Percentiles rank a stretch among this genome's conserved stretches.
Conservation (phyloP, 2,797 vertebrate genomes). For the Podarcis lilfordi region DNA sequence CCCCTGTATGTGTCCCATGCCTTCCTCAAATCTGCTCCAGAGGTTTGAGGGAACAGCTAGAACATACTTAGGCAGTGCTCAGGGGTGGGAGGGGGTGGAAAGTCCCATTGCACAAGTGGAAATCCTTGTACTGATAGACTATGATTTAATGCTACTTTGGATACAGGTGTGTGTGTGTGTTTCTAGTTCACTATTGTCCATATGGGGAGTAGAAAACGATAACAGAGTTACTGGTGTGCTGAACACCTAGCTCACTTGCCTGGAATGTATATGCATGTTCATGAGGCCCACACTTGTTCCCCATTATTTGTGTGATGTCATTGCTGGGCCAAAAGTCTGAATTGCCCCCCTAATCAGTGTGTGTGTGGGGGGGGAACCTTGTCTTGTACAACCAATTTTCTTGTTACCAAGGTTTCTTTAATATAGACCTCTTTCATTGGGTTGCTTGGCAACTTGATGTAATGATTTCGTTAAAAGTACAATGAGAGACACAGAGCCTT, state of each 20-base stretch:
- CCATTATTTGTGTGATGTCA: background rate
- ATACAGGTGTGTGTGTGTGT: background rate
- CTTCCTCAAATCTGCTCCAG: too few species aligned
- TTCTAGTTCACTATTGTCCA: background rate
- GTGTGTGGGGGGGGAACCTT: too few species aligned
- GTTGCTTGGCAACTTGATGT: constrained; percentile 35
- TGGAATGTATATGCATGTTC: background rate
- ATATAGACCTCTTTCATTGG: background rate
- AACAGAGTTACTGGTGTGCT: background rate
- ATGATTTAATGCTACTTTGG: too few species aligned
- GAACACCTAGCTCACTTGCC: background rate
- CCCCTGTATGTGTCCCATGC: too few species aligned
- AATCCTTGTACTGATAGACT: too few species aligned
- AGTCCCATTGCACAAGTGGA: too few species aligned
- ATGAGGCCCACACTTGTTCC: background rate
- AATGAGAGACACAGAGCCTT: constrained; percentile 21
- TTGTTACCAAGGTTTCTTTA: background rate
- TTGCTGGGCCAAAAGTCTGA: background rate
- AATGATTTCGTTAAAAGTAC: constrained; percentile 22
- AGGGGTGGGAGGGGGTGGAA: too few species aligned
- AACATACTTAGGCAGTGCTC: too few species aligned
- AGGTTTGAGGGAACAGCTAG: too few species aligned
- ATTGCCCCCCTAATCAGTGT: background rate
- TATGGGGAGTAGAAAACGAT: background rate
- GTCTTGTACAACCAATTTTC: background rate